Conservation (phyloP, 2,113 vertebrate species). For the Amphilophus citrinellus region DNA sequence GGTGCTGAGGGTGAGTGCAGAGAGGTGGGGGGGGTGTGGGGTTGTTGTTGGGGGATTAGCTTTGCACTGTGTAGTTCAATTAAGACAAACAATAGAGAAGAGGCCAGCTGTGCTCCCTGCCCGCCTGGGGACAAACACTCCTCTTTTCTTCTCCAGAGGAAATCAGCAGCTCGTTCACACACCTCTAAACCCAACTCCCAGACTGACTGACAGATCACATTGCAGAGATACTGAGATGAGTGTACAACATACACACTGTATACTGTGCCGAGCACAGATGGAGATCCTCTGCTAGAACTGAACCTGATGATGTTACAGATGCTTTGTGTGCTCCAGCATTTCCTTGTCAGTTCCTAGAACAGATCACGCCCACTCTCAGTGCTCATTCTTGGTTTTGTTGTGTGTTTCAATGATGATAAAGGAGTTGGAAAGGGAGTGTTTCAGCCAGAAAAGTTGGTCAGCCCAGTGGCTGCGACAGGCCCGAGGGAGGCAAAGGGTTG, state of each 20-base stretch:
- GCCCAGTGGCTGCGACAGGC: too few species aligned
- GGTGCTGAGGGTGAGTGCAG: conserved; percentile 52
- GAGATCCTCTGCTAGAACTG: too few species aligned
- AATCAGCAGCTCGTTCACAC: conserved; percentile 51
- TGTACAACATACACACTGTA: neutral
- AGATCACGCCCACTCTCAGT: too few species aligned
- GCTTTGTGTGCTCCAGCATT: too few species aligned
- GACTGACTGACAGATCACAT: conserved; percentile 9
- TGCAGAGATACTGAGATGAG: neutral
- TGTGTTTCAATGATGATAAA: too few species aligned
- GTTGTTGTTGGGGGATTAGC: conserved; percentile 51
- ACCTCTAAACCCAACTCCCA: conserved; percentile 20
- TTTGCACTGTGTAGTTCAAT: conserved; percentile 59
- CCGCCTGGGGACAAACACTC: conserved; percentile 49
- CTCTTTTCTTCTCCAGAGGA: conserved; percentile 50
- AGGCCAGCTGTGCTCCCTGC: conserved; percentile 64
- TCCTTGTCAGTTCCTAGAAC: too few species aligned
- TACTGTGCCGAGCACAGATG: neutral
- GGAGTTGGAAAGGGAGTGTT: too few species aligned
- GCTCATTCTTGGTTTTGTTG: too few species aligned
- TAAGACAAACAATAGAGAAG: conserved; percentile 64
- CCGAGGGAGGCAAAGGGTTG: too few species aligned
- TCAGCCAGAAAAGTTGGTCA: too few species aligned
- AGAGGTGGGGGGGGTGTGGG: conserved; percentile 1
- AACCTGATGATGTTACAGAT: too few species aligned